Percentiles rank a stretch among this genome's conserved stretches.
Evolutionary conservation across 2,888 invertebrate genomes (phyloP).

Genomic region (Pilophorus perplexus): DNA sequence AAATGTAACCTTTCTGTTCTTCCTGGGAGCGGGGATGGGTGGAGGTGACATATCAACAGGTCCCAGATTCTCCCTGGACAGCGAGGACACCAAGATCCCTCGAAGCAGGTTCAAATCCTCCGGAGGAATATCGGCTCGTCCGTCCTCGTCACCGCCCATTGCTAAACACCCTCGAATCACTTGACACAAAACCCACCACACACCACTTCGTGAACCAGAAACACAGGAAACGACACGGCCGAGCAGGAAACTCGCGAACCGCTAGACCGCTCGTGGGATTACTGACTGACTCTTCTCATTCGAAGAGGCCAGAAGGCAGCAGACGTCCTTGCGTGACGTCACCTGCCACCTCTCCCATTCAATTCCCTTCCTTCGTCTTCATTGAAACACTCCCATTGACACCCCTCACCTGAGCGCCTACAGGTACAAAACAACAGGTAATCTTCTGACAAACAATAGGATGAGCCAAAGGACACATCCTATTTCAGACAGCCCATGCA

Average conservation of each 20-base stretch:
- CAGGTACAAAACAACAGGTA: too few species aligned
- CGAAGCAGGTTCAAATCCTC: constrained; percentile 58
- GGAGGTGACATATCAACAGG: constrained; percentile 50
- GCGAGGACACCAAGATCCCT: constrained; percentile 58
- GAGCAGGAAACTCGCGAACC: not conserved
- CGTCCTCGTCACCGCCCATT: constrained; percentile 45
- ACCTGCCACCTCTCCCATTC: constrained; percentile 15
- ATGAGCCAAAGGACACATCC: too few species aligned
- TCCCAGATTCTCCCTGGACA: constrained; percentile 60
- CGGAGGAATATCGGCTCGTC: constrained; percentile 46
- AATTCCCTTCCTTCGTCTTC: constrained; percentile 9
- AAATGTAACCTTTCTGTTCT: constrained; percentile 50
- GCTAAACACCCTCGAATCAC: not conserved
- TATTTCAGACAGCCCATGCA: too few species aligned
- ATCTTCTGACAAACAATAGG: too few species aligned
- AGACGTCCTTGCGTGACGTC: constrained; percentile 34
- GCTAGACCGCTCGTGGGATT: not conserved
- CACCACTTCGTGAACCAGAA: not conserved
- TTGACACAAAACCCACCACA: not conserved
- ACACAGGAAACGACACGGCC: not conserved
- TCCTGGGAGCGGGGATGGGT: constrained; percentile 45
- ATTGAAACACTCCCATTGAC: constrained; percentile 13
- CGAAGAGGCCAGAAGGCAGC: constrained; percentile 10
- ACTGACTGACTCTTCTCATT: constrained; percentile 20
- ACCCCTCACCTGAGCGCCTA: constrained; percentile 13